Conservation (phyloP, 1,140 invertebrate genomes). For the Wiebesia pumilae region DNA sequence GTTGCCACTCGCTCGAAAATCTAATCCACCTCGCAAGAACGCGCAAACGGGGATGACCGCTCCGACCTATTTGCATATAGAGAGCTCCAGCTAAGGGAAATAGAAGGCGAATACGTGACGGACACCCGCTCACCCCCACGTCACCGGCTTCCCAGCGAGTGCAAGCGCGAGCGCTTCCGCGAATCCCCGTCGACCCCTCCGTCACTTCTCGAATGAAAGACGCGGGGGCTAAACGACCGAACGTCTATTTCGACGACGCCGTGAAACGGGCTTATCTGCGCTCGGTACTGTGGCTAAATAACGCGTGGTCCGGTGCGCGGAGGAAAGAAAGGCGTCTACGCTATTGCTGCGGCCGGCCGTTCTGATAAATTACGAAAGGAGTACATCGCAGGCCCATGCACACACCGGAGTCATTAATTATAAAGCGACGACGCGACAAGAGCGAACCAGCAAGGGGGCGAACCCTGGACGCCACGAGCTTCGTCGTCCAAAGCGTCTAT, state of each 20-base stretch:
- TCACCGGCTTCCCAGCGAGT: background rate
- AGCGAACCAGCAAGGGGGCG: constrained; percentile 19
- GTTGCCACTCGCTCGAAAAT: background rate
- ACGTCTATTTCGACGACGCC: constrained; percentile 44
- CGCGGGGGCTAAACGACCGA: background rate
- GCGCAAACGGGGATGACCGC: constrained; percentile 64
- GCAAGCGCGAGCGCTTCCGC: background rate
- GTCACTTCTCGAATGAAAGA: background rate
- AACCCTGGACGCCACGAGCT: background rate
- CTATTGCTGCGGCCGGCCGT: background rate
- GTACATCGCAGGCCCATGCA: constrained; percentile 43
- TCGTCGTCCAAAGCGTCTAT: constrained; percentile 39
- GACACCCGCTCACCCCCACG: constrained; percentile 30
- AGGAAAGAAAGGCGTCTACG: constrained; percentile 55
- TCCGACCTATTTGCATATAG: constrained; percentile 74
- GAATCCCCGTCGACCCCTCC: constrained; percentile 5
- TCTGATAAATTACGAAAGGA: constrained; percentile 62
- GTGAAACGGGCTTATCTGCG: constrained; percentile 58
- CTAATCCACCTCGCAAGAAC: constrained; percentile 60
- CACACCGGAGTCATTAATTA: constrained; percentile 59
- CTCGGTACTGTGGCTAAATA: constrained; percentile 23
- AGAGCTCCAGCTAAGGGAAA: constrained; percentile 75
- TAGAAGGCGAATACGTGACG: constrained; percentile 75
- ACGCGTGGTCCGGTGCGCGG: constrained; percentile 32
- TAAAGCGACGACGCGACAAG: constrained; percentile 52